Evolutionary conservation across 1,140 invertebrate genomes (phyloP).

Genomic region (Oncopodura yosiiana): DNA sequence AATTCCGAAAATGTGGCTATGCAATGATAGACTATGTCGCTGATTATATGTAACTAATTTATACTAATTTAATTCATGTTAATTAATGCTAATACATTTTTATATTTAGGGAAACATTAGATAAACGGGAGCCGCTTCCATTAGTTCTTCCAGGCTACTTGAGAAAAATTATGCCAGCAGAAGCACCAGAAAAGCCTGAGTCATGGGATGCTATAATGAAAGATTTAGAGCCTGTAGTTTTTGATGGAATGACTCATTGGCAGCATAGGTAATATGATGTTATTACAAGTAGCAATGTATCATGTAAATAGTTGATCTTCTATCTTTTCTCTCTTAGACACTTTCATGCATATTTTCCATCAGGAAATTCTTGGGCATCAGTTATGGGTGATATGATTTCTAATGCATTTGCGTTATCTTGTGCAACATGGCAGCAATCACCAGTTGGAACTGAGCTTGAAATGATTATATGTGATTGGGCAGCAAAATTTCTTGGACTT

Average conservation of each 20-base stretch:
- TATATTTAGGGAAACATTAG: slow-evolving; percentile 9
- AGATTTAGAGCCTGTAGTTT: slow-evolving; percentile 12
- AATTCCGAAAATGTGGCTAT: slow-evolving; percentile 12
- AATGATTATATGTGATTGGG: slow-evolving; percentile 88
- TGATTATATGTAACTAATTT: slow-evolving; percentile 7
- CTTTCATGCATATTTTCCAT: too few relatives aligned
- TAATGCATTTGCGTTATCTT: slow-evolving; percentile 12
- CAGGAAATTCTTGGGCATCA: slow-evolving; percentile 20
- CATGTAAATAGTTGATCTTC: too few relatives aligned
- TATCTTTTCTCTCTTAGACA: too few relatives aligned
- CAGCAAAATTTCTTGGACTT: slow-evolving; percentile 74
- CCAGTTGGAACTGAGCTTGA: slow-evolving; percentile 93
- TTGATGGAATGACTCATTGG: slow-evolving; percentile 15
- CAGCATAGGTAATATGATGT: slow-evolving; percentile 10
- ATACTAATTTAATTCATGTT: background rate
- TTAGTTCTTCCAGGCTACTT: slow-evolving; percentile 9
- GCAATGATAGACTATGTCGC: slow-evolving; percentile 8
- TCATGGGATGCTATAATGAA: slow-evolving; percentile 5
- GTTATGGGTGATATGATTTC: slow-evolving; percentile 15
- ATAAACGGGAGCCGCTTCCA: slow-evolving; percentile 8
- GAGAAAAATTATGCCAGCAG: background rate
- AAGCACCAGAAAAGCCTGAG: slow-evolving; percentile 10
- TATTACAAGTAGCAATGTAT: too few relatives aligned
- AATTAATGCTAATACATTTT: background rate
- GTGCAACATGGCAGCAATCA: slow-evolving; percentile 37